A percentile compares a stretch with the other conserved stretches of the same genome.
phyloP scores from a whole-genome alignment of 2,888 invertebrate genomes.

The Sphinx pinastri region DNA sequence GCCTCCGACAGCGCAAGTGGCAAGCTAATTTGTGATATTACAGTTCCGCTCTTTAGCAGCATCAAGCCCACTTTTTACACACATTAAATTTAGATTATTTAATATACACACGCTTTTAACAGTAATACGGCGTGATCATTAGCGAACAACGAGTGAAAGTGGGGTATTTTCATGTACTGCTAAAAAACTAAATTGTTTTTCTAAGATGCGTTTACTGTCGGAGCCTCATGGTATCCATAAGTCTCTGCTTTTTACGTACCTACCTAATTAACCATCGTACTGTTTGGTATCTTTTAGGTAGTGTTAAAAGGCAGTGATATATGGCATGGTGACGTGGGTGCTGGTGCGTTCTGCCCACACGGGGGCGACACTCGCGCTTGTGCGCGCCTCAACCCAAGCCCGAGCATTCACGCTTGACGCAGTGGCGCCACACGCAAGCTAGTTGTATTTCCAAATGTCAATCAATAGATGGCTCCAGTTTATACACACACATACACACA shows the following conservation, averaged over 20 bases:
- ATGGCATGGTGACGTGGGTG: background rate
- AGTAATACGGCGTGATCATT: background rate
- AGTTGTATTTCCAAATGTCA: conserved; percentile 27
- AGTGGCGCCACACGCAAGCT: conserved; percentile 55
- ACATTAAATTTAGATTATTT: background rate
- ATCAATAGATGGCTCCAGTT: conserved; percentile 10
- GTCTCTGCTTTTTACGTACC: conserved; percentile 1
- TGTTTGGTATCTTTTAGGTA: background rate
- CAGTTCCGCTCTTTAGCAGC: conserved; percentile 13
- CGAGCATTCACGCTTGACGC: conserved; percentile 83
- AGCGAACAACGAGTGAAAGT: too few relatives aligned
- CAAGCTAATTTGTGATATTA: conserved; percentile 7
- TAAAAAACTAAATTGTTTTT: conserved; percentile 7
- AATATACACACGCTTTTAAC: background rate
- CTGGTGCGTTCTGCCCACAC: conserved; percentile 7
- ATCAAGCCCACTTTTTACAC: background rate
- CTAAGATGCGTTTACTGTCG: background rate
- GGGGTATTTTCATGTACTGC: background rate
- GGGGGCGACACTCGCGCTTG: conserved; percentile 11
- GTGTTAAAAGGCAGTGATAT: conserved; percentile 13
- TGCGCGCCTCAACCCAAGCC: conserved; percentile 77
- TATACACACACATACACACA: conserved; percentile 33
- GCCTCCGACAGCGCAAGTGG: conserved; percentile 6
- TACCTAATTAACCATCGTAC: too few relatives aligned
- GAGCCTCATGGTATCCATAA: conserved; percentile 11